Evolutionary conservation across 2,797 vertebrate genomes (phyloP).

Genomic region (Tokudaia muenninki): DNA sequence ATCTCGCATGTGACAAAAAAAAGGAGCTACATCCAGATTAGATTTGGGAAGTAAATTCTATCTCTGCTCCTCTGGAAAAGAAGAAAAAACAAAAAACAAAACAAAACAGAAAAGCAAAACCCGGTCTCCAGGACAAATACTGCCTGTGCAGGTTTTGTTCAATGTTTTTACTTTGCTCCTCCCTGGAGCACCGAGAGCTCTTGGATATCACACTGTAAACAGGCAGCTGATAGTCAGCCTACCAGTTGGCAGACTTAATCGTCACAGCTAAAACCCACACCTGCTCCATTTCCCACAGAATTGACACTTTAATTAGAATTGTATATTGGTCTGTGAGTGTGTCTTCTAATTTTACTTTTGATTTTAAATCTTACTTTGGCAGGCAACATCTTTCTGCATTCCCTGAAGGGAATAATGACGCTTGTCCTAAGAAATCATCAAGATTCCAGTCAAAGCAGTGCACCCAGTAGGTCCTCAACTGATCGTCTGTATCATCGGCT

Average conservation of each 20-base stretch:
- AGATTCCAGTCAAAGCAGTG: neutral
- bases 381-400: neutral
- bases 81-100: neutral
- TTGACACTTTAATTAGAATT: conserved; percentile 70
- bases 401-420: conserved; percentile 22
- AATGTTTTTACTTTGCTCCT: conserved; percentile 31
- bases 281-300: conserved; percentile 66
- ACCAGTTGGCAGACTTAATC: conserved; percentile 58
- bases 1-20: neutral
- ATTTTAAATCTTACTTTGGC: conserved; percentile 69
- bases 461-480: conserved; percentile 17
- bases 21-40: neutral
- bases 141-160: neutral
- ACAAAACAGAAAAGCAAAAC: neutral
- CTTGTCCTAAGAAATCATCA: neutral
- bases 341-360: conserved; percentile 67
- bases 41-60: conserved; percentile 18
- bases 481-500: neutral
- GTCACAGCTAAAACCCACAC: conserved; percentile 68
- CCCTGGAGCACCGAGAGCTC: conserved; percentile 33
- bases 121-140: conserved; percentile 35
- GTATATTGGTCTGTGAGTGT: conserved; percentile 30
- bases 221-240: conserved; percentile 64
- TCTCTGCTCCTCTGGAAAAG: neutral
- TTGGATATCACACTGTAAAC: conserved; percentile 6